Conservation (phyloP, 2,888 invertebrate species). For the Parnassius apollo region DNA sequence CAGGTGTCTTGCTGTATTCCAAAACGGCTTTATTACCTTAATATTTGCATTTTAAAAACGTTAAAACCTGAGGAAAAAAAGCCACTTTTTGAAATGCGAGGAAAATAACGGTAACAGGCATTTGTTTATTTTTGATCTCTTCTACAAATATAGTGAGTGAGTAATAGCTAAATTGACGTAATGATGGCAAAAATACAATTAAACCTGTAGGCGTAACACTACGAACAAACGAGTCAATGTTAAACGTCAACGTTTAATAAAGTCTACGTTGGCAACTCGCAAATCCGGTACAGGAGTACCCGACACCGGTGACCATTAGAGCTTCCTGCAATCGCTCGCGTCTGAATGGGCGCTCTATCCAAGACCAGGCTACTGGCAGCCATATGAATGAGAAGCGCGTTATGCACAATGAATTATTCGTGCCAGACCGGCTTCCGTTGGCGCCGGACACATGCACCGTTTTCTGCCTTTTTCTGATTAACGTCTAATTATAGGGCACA, state of each 20-base stretch:
- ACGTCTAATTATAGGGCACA: constrained; percentile 76
- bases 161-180: constrained; percentile 4
- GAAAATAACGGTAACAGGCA: not conserved
- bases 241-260: constrained; percentile 19
- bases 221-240: constrained; percentile 15
- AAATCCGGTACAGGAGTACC: constrained; percentile 63
- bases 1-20: constrained; percentile 20
- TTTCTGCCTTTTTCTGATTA: constrained; percentile 74
- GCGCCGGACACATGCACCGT: constrained; percentile 66
- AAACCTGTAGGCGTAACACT: constrained; percentile 20
- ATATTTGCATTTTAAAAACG: too few species aligned
- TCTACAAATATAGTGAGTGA: not conserved
- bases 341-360: constrained; percentile 51
- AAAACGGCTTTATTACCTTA: not conserved
- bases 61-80: too few species aligned
- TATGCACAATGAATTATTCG: constrained; percentile 69
- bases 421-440: constrained; percentile 72
- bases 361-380: constrained; percentile 47
- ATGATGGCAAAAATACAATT: constrained; percentile 22
- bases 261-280: constrained; percentile 41
- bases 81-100: too few species aligned
- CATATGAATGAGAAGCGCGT: constrained; percentile 64
- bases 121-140: not conserved
- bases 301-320: constrained; percentile 57
- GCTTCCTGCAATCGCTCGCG: constrained; percentile 65